Evolutionary conservation across 1,140 invertebrate genomes (phyloP).

Genomic region (Manduca sexta): DNA sequence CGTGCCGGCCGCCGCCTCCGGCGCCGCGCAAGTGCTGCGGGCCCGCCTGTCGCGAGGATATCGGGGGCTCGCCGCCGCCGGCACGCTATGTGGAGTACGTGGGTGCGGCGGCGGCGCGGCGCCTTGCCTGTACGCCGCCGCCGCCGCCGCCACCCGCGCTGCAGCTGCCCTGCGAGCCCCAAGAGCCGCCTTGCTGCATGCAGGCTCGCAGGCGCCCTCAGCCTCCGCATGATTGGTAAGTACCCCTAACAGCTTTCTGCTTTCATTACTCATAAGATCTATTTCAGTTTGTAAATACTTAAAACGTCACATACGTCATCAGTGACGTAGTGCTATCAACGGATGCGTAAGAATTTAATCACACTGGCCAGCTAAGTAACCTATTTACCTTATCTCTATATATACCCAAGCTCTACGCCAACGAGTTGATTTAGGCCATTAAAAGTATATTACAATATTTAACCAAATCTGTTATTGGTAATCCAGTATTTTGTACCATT

Average conservation of each 20-base stretch:
- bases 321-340: too few relatives aligned
- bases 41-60: slow-evolving; percentile 69
- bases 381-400: too few relatives aligned
- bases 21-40: slow-evolving; percentile 71
- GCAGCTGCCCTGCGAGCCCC: slow-evolving; percentile 70
- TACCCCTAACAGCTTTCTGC: slow-evolving; percentile 25
- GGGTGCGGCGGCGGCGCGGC: slow-evolving; percentile 72
- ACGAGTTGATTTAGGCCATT: too few relatives aligned
- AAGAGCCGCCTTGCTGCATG: slow-evolving; percentile 71
- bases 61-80: slow-evolving; percentile 66
- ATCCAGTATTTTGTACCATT: too few relatives aligned
- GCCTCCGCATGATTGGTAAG: slow-evolving; percentile 78
- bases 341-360: too few relatives aligned
- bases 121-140: slow-evolving; percentile 76
- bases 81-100: slow-evolving; percentile 74
- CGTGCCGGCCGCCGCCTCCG: slow-evolving; percentile 71
- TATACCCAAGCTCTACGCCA: too few relatives aligned
- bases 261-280: neutral
- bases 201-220: slow-evolving; percentile 70
- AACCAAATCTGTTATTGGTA: too few relatives aligned
- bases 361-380: too few relatives aligned
- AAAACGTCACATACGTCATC: too few relatives aligned
- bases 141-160: slow-evolving; percentile 67
- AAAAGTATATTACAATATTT: too few relatives aligned
- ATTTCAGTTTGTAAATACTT: too few relatives aligned